Percentiles rank a stretch among this genome's conserved stretches.
Evolutionary conservation across 2,888 invertebrate genomes (phyloP).

Genomic region (Xylophagus ater): DNA sequence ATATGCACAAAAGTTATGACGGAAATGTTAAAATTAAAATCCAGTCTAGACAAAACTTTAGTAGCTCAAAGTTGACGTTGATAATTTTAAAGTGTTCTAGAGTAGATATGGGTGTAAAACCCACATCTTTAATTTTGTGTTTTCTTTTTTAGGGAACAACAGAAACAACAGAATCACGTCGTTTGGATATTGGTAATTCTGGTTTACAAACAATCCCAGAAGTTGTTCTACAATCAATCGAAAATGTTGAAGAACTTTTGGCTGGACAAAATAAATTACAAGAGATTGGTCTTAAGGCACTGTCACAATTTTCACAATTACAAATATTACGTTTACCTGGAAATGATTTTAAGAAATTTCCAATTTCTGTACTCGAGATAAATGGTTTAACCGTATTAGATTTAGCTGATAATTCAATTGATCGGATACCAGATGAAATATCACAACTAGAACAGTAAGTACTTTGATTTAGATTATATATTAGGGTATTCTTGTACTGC

Average conservation of each 20-base stretch:
- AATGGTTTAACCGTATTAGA: conserved; percentile 52
- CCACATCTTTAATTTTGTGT: too few species aligned
- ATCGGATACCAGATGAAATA: conserved; percentile 53
- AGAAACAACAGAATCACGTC: conserved; percentile 17
- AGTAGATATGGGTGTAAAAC: too few species aligned
- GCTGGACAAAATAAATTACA: conserved; percentile 24
- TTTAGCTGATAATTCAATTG: conserved; percentile 55
- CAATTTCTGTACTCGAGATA: conserved; percentile 48
- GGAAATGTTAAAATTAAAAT: too few species aligned
- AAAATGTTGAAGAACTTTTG: conserved; percentile 23
- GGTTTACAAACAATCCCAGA: conserved; percentile 22
- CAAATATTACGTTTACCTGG: conserved; percentile 40
- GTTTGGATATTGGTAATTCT: conserved; percentile 20
- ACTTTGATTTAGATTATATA: too few species aligned
- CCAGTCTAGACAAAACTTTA: too few species aligned
- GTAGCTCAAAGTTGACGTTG: too few species aligned
- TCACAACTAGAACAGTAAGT: conserved; percentile 47
- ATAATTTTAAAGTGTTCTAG: too few species aligned
- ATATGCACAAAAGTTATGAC: too few species aligned
- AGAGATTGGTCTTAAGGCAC: conserved; percentile 20
- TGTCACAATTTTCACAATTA: conserved; percentile 22
- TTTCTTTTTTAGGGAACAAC: conserved; percentile 19
- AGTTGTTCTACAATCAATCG: conserved; percentile 19
- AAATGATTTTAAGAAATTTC: conserved; percentile 50
- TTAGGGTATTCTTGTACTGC: too few species aligned